Conservation (phyloP, 2,113 vertebrate species). For the Spilogale gracilis region DNA sequence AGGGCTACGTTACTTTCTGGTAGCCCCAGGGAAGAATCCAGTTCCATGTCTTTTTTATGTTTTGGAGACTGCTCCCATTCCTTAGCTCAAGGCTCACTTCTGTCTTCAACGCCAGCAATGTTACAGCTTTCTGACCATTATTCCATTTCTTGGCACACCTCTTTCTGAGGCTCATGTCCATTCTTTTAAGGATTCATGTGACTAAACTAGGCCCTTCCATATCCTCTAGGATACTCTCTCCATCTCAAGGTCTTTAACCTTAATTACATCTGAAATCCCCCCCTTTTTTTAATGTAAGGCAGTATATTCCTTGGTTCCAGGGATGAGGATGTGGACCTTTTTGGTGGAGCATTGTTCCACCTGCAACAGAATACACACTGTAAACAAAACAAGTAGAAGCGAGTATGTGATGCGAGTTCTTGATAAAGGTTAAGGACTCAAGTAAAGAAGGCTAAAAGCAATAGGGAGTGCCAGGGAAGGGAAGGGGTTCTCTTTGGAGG, state of each 20-base stretch:
- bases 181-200: neutral
- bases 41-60: neutral
- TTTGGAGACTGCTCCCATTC: neutral
- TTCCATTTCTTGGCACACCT: neutral
- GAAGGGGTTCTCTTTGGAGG: neutral
- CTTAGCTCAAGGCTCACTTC: neutral
- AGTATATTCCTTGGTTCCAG: neutral
- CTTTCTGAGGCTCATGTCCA: neutral
- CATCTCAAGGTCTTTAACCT: neutral
- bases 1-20: neutral
- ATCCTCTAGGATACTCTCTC: neutral
- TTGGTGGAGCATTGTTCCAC: neutral
- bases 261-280: neutral
- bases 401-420: neutral
- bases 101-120: neutral
- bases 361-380: neutral
- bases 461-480: neutral
- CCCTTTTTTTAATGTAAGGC: neutral
- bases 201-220: neutral
- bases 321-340: neutral
- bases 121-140: neutral
- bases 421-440: neutral
- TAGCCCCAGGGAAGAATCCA: neutral
- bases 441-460: neutral
- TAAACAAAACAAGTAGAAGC: neutral